A percentile compares a stretch with the other conserved stretches of the same genome.
phyloP scores from a whole-genome alignment of 2,113 vertebrate species.

The Dendrocopos noguchii region DNA sequence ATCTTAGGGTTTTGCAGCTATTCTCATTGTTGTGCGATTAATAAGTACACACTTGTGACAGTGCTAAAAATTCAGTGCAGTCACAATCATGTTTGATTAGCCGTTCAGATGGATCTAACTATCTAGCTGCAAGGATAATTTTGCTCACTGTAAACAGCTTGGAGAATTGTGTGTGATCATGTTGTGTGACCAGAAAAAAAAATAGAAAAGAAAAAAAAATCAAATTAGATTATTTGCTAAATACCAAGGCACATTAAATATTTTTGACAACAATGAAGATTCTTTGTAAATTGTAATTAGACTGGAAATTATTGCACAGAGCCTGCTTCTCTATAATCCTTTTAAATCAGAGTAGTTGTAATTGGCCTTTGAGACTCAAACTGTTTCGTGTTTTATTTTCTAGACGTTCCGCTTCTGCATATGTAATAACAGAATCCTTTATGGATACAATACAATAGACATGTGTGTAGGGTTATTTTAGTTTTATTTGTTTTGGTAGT shows the following conservation, averaged over 20 bases:
- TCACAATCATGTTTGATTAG: constrained; percentile 71
- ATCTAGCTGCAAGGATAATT: constrained; percentile 67
- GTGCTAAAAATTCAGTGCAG: constrained; percentile 58
- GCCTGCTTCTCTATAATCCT: constrained; percentile 73
- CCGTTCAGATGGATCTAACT: constrained; percentile 60
- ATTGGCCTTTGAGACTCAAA: constrained; percentile 77
- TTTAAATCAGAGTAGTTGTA: constrained; percentile 78
- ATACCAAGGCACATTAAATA: constrained; percentile 77
- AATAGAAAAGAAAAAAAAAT: constrained; percentile 23
- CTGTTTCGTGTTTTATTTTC: constrained; percentile 72
- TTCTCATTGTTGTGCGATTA: constrained; percentile 42
- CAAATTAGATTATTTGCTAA: constrained; percentile 75
- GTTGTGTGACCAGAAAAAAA: constrained; percentile 67
- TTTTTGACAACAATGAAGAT: constrained; percentile 78
- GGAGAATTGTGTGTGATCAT: constrained; percentile 72
- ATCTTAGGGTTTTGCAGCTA: constrained; percentile 45
- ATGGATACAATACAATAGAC: constrained; percentile 49
- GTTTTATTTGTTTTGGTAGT: constrained; percentile 71
- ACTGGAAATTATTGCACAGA: constrained; percentile 77
- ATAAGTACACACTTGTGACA: constrained; percentile 57
- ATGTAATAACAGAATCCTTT: constrained; percentile 73
- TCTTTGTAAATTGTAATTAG: constrained; percentile 79
- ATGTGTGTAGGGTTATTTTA: constrained; percentile 64
- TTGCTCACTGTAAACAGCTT: constrained; percentile 70
- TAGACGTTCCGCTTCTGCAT: constrained; percentile 75